Conservation (phyloP, 2,113 vertebrate genomes). For the Lipophrys pholis region DNA sequence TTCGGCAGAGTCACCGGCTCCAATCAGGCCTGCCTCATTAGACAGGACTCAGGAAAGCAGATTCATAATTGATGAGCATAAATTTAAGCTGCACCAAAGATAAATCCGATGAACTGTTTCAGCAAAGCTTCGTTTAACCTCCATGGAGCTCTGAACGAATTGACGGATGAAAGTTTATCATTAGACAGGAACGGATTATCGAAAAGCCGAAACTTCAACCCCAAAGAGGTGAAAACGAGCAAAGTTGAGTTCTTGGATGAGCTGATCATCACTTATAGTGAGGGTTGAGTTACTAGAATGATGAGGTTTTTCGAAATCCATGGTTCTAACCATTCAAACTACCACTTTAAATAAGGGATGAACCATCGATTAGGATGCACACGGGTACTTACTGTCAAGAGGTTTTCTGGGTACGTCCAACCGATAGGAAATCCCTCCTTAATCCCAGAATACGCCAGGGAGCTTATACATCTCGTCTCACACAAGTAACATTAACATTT, state of each 20-base stretch:
- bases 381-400: background rate
- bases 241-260: background rate
- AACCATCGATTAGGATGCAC: background rate
- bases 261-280: background rate
- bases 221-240: conserved; percentile 1
- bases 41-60: conserved; percentile 38
- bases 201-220: background rate
- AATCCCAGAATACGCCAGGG: background rate
- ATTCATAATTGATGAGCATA: conserved; percentile 60
- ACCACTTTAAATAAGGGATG: background rate
- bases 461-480: background rate
- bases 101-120: conserved; percentile 24
- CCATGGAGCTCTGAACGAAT: background rate
- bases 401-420: background rate
- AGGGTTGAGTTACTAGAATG: too few species aligned
- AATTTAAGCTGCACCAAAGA: conserved; percentile 26
- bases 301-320: too few species aligned
- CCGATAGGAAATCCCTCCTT: background rate
- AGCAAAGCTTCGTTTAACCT: conserved; percentile 32
- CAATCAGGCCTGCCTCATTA: conserved; percentile 20
- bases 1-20: conserved; percentile 29
- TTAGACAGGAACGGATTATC: background rate
- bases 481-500: background rate
- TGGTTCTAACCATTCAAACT: too few species aligned
- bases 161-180: conserved; percentile 22